Evolutionary conservation across 2,113 vertebrate genomes (phyloP).

Genomic region (Geococcyx californianus): DNA sequence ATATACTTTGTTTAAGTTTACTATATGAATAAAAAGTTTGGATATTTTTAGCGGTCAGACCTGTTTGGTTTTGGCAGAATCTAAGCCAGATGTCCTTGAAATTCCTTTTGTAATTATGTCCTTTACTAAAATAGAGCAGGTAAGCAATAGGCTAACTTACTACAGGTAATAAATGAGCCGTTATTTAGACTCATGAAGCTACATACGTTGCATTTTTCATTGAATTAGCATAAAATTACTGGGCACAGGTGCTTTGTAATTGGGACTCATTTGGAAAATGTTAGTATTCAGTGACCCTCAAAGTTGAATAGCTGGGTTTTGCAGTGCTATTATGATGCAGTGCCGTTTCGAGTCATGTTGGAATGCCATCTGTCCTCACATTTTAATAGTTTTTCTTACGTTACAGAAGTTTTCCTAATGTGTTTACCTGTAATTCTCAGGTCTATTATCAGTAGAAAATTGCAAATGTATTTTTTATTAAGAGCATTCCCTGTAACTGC

Average conservation of each 20-base stretch:
- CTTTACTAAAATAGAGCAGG: not conserved
- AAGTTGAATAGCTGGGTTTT: not conserved
- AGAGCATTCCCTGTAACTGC: not conserved
- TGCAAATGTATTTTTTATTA: not conserved
- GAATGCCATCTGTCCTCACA: not conserved
- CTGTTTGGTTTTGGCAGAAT: not conserved
- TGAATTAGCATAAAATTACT: not conserved
- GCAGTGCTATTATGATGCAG: not conserved
- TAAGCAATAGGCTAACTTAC: not conserved
- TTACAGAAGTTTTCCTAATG: not conserved
- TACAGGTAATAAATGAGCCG: slow-evolving; percentile 3
- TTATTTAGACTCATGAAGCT: not conserved
- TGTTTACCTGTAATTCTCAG: not conserved
- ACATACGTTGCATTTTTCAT: not conserved
- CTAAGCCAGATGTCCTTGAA: not conserved
- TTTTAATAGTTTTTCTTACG: not conserved
- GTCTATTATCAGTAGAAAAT: not conserved
- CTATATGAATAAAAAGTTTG: not conserved
- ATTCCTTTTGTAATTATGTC: not conserved
- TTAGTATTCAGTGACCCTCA: not conserved
- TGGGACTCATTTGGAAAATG: not conserved
- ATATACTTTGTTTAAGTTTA: not conserved
- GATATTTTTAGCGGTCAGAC: not conserved
- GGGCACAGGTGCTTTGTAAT: slow-evolving; percentile 36
- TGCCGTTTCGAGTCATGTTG: not conserved